phyloP scores from a whole-genome alignment of 1,140 invertebrate species.

The Oscheius sp. region DNA sequence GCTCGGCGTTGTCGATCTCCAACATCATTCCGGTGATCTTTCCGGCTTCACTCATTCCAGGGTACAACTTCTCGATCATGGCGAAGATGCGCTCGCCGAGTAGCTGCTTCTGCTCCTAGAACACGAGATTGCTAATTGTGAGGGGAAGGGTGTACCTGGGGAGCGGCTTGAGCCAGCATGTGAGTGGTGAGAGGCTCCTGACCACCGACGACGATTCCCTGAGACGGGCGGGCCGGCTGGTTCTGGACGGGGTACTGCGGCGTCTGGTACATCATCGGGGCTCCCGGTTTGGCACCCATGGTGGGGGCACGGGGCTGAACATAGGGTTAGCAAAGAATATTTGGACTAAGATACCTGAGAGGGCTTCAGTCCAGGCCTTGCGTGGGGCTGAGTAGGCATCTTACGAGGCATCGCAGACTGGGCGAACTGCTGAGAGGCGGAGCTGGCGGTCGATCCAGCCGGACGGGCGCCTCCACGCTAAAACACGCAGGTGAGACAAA shows the following conservation, averaged over 20 bases:
- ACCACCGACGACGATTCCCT: constrained; percentile 67
- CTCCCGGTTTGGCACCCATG: background rate
- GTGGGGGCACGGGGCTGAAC: background rate
- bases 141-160: constrained; percentile 65
- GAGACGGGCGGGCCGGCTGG: constrained; percentile 63
- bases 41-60: constrained; percentile 69
- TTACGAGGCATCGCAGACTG: background rate
- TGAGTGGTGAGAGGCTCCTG: constrained; percentile 90
- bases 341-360: too few relatives aligned
- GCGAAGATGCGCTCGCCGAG: constrained; percentile 95
- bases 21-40: constrained; percentile 99
- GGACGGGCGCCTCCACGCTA: background rate
- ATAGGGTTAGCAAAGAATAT: too few relatives aligned
- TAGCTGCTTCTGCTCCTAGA: constrained; percentile 92
- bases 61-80: constrained; percentile 85
- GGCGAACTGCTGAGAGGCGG: constrained; percentile 3
- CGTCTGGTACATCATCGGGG: background rate
- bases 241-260: constrained; percentile 15
- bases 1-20: constrained; percentile 97
- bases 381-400: background rate
- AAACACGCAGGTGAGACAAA: background rate
- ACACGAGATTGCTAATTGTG: too few relatives aligned
- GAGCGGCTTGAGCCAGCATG: constrained; percentile 87
- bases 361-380: constrained; percentile 16
- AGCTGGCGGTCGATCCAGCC: background rate